Percentiles rank a stretch among this genome's conserved stretches.
These are phyloP conservation scores for Sarcophaga carnaria DNA, from an alignment of 2,888 invertebrate species.

Conservation along the genomic window DNA sequence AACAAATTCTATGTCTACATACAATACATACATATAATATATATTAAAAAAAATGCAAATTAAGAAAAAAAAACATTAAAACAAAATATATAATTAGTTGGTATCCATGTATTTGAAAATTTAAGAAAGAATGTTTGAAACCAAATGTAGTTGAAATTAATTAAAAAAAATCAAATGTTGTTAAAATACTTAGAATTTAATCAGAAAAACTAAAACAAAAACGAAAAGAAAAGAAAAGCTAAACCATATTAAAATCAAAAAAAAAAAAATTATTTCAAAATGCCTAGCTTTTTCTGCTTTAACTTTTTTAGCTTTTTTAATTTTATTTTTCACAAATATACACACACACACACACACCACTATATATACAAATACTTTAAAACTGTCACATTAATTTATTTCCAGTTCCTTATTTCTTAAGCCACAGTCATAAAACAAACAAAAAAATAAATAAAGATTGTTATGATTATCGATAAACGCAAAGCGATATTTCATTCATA, in stretches of 20 bases:
- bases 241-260: conserved; percentile 12
- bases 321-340: background rate
- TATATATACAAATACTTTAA: too few relatives aligned
- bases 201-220: conserved; percentile 10
- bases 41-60: conserved; percentile 4
- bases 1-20: conserved; percentile 53
- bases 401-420: too few relatives aligned
- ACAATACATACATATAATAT: conserved; percentile 9
- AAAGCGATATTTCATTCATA: too few relatives aligned
- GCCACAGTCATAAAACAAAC: conserved; percentile 5
- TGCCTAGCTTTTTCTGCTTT: conserved; percentile 20
- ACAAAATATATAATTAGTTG: conserved; percentile 23
- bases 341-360: too few relatives aligned
- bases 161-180: conserved; percentile 26
- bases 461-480: too few relatives aligned
- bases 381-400: too few relatives aligned
- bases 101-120: conserved; percentile 50
- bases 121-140: conserved; percentile 10
- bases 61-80: background rate
- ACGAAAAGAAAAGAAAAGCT: too few relatives aligned
- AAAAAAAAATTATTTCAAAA: background rate
- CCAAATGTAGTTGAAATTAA: conserved; percentile 60
- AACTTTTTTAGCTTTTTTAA: conserved; percentile 8
- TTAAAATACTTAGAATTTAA: conserved; percentile 48
- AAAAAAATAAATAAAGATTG: too few relatives aligned